Conservation (phyloP, 2,797 vertebrate species). For the Gymnothorax javanicus region DNA sequence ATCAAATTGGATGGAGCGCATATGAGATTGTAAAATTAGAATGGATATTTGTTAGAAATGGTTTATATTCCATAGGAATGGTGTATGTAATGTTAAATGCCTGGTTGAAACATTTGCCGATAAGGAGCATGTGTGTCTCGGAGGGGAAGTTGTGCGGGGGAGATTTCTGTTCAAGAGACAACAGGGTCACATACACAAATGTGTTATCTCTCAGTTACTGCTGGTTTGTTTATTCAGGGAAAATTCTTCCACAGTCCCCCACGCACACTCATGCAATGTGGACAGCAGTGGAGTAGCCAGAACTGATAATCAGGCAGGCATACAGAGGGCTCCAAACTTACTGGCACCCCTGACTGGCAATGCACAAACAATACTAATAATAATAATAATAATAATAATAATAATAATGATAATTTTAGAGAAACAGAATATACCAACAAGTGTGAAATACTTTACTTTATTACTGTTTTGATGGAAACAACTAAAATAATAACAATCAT, state of each 20-base stretch:
- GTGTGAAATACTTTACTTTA: too few species aligned
- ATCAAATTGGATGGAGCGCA: not conserved
- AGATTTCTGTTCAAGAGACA: conserved; percentile 41
- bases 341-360: too few species aligned
- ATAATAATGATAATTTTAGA: too few species aligned
- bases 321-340: too few species aligned
- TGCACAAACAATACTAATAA: too few species aligned
- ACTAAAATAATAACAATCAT: too few species aligned
- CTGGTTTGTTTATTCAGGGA: conserved; percentile 48
- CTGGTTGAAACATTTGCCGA: conserved; percentile 18
- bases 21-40: not conserved
- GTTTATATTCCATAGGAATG: not conserved
- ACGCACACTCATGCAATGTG: not conserved
- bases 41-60: not conserved
- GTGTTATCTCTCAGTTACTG: conserved; percentile 19
- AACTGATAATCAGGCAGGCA: too few species aligned
- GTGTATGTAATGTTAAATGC: not conserved
- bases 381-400: too few species aligned
- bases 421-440: too few species aligned
- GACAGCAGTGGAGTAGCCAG: too few species aligned
- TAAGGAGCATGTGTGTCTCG: not conserved
- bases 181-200: conserved; percentile 38
- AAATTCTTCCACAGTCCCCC: conserved; percentile 44
- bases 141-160: not conserved
- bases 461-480: too few species aligned